These are phyloP conservation scores for Zonotrichia albicollis DNA, from an alignment of 2,797 vertebrate species.

Conservation along the genomic window DNA sequence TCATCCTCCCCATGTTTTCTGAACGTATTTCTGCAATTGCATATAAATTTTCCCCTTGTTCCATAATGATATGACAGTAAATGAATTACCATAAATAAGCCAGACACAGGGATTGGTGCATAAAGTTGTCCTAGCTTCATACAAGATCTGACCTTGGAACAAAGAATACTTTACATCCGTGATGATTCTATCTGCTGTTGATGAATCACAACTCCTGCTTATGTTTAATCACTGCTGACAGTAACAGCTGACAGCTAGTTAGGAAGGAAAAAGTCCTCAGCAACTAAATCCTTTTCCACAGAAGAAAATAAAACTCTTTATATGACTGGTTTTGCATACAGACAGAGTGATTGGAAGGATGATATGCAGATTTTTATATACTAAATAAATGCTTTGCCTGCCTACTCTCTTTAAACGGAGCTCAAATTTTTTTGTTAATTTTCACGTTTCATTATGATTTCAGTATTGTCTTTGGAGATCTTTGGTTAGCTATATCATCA, in stretches of 20 bases:
- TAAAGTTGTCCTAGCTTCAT: slow-evolving; percentile 56
- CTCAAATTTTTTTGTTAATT: neutral
- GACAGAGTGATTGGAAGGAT: slow-evolving; percentile 28
- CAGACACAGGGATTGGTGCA: slow-evolving; percentile 7
- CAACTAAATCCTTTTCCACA: slow-evolving; percentile 35
- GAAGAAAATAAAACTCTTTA: neutral
- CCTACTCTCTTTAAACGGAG: too few relatives aligned
- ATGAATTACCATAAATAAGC: slow-evolving; percentile 65
- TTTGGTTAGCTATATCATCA: neutral
- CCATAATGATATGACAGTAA: slow-evolving; percentile 47
- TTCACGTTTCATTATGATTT: slow-evolving; percentile 8
- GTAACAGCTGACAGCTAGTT: slow-evolving; percentile 72
- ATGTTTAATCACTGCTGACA: slow-evolving; percentile 76
- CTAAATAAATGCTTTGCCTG: neutral
- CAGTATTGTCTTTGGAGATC: neutral
- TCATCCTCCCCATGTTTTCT: neutral
- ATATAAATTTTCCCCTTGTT: slow-evolving; percentile 21
- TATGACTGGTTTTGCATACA: slow-evolving; percentile 38
- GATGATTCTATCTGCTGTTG: slow-evolving; percentile 68
- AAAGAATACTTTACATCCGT: slow-evolving; percentile 55
- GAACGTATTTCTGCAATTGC: slow-evolving; percentile 26
- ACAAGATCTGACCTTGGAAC: slow-evolving; percentile 68
- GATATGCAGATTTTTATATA: slow-evolving; percentile 42
- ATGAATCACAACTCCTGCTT: slow-evolving; percentile 73
- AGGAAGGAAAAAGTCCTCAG: slow-evolving; percentile 45